phyloP scores from a whole-genome alignment of 2,797 vertebrate genomes.

The Cossypha polioptera region DNA sequence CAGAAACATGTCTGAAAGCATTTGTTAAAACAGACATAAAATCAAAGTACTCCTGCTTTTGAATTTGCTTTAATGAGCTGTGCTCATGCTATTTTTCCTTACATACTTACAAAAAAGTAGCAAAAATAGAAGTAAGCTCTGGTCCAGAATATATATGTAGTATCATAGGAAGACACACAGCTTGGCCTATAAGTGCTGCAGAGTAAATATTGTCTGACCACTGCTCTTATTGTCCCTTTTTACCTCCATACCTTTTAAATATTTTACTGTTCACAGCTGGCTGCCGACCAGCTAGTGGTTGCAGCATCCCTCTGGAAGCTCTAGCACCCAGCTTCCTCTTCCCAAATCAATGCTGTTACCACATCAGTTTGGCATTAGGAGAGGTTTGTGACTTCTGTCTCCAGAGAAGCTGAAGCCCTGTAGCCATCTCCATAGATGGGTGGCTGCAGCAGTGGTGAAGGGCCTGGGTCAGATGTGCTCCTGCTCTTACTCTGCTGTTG shows the following conservation, averaged over 20 bases:
- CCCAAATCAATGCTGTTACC: neutral
- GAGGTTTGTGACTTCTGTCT: neutral
- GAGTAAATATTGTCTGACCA: neutral
- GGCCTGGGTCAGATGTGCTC: neutral
- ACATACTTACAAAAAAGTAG: neutral
- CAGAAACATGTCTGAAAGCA: neutral
- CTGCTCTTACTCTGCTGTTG: neutral
- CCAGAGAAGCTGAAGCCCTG: neutral
- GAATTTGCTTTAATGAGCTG: neutral
- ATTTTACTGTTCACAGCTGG: fast-evolving
- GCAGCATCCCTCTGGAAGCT: neutral
- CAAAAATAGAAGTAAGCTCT: neutral
- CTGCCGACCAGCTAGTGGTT: neutral
- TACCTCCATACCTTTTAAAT: neutral
- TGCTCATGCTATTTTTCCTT: neutral
- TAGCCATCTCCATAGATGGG: fast-evolving
- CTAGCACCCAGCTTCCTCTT: neutral
- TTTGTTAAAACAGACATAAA: neutral
- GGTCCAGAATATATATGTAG: neutral
- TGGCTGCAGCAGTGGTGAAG: neutral
- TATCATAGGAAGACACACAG: neutral
- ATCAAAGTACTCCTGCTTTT: neutral
- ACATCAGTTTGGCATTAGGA: neutral
- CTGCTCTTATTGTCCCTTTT: neutral
- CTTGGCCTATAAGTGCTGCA: neutral